Percentiles rank a stretch among this genome's conserved stretches.
phyloP scores from a whole-genome alignment of 2,113 vertebrate genomes.

The Bagarius yarrelli region DNA sequence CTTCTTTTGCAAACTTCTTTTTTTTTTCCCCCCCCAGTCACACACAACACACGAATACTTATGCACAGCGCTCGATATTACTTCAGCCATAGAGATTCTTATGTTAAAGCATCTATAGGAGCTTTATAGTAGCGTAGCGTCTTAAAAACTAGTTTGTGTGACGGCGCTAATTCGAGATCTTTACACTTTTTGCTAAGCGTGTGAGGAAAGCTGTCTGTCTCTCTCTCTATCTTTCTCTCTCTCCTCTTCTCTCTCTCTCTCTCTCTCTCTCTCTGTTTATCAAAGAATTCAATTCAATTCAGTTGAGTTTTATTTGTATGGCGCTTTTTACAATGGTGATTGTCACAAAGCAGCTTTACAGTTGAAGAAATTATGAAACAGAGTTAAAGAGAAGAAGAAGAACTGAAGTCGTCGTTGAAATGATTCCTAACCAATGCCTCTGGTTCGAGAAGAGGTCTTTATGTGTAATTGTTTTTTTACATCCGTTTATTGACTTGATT shows the following conservation, averaged over 20 bases:
- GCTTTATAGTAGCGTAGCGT: not conserved
- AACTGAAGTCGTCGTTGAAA: constrained; percentile 4
- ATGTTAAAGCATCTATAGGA: not conserved
- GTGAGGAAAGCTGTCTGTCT: not conserved
- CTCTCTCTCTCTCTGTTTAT: not conserved
- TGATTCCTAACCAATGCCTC: constrained; percentile 7
- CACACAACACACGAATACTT: not conserved
- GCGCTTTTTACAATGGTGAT: no score
- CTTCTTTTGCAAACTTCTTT: not conserved
- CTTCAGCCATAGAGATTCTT: not conserved
- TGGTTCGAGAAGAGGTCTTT: constrained; percentile 26
- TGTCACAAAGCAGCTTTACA: no score
- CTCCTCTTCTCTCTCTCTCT: not conserved
- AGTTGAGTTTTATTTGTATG: no score
- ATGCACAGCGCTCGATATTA: not conserved
- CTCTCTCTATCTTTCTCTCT: not conserved
- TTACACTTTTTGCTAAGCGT: not conserved
- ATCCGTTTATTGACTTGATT: constrained; percentile 59
- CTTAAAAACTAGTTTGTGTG: constrained; percentile 2
- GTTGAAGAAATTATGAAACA: no score
- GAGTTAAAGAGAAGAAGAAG: no score
- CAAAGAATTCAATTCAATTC: no score
- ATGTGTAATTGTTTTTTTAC: constrained; percentile 9
- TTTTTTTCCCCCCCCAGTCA: not conserved
- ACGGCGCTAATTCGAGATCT: not conserved